Conservation (phyloP, 1,140 invertebrate genomes). For the Sitophilus oryzae region DNA sequence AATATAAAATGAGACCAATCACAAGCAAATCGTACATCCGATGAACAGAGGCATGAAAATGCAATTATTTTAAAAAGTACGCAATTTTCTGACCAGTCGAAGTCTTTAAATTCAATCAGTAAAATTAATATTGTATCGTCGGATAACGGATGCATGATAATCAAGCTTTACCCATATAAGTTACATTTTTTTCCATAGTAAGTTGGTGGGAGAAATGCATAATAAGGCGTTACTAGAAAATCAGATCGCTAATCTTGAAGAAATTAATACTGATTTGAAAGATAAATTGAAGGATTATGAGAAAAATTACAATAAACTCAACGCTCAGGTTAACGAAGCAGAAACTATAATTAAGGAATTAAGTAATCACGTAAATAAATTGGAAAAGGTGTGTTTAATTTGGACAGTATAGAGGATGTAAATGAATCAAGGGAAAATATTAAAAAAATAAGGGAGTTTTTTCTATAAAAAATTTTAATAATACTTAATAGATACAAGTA, state of each 20-base stretch:
- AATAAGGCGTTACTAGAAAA: slow-evolving; percentile 29
- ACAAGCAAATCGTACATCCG: too few relatives aligned
- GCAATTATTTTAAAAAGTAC: too few relatives aligned
- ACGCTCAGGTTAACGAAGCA: slow-evolving; percentile 19
- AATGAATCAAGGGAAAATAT: neutral
- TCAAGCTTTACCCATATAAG: too few relatives aligned
- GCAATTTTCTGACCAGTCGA: too few relatives aligned
- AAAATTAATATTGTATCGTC: too few relatives aligned
- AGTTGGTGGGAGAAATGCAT: slow-evolving; percentile 32
- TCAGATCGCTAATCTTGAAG: slow-evolving; percentile 16
- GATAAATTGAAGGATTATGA: slow-evolving; percentile 25
- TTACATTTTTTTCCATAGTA: slow-evolving; percentile 19
- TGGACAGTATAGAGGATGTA: neutral
- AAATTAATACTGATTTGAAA: slow-evolving; percentile 20
- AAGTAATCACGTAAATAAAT: slow-evolving; percentile 17
- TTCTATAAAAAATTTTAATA: neutral
- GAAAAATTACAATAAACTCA: slow-evolving; percentile 20
- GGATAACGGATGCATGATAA: too few relatives aligned
- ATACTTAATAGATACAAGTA: neutral
- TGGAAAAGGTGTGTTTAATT: slow-evolving; percentile 17
- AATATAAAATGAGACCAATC: too few relatives aligned
- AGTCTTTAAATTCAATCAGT: too few relatives aligned
- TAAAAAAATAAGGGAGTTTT: neutral
- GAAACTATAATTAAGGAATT: slow-evolving; percentile 21
- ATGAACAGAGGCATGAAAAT: too few relatives aligned